These are phyloP conservation scores for Iphiclides podalirius DNA, from an alignment of 2,888 invertebrate species.

Conservation along the genomic window DNA sequence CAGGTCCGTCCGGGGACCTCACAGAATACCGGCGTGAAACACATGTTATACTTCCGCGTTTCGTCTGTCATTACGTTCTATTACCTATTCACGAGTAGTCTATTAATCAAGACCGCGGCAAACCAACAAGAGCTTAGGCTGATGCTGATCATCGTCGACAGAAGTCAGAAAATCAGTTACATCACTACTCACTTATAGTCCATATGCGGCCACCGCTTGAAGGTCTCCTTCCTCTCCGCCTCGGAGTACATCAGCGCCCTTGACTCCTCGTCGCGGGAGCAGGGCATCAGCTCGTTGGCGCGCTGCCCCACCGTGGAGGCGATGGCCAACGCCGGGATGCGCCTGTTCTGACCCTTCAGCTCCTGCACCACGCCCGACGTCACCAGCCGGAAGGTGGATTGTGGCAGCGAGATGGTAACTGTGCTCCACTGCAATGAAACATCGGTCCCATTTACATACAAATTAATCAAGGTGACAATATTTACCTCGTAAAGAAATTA, in stretches of 20 bases:
- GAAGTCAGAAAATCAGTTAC: too few species aligned
- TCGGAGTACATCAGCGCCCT: constrained; percentile 92
- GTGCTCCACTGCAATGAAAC: constrained; percentile 90
- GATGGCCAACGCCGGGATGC: constrained; percentile 92
- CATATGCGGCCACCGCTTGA: constrained; percentile 97
- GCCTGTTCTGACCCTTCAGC: constrained; percentile 89
- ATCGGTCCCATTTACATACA: too few species aligned
- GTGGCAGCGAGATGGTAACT: constrained; percentile 89
- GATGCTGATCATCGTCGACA: too few species aligned
- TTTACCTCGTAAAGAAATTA: too few species aligned
- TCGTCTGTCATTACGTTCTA: too few species aligned
- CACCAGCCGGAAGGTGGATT: constrained; percentile 88
- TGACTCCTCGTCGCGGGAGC: constrained; percentile 70
- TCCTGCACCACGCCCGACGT: constrained; percentile 90
- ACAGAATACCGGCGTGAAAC: too few species aligned
- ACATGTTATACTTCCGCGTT: too few species aligned
- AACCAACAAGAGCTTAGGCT: too few species aligned
- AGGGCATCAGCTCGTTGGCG: constrained; percentile 86
- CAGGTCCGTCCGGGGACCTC: too few species aligned
- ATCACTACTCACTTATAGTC: constrained; percentile 92
- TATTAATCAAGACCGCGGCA: too few species aligned
- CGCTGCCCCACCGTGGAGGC: constrained; percentile 94
- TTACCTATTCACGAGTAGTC: too few species aligned
- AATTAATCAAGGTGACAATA: too few species aligned
- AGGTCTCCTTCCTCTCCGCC: constrained; percentile 93